Evolutionary conservation across 2,113 vertebrate species (phyloP).

Genomic region (Varanus komodoensis): DNA sequence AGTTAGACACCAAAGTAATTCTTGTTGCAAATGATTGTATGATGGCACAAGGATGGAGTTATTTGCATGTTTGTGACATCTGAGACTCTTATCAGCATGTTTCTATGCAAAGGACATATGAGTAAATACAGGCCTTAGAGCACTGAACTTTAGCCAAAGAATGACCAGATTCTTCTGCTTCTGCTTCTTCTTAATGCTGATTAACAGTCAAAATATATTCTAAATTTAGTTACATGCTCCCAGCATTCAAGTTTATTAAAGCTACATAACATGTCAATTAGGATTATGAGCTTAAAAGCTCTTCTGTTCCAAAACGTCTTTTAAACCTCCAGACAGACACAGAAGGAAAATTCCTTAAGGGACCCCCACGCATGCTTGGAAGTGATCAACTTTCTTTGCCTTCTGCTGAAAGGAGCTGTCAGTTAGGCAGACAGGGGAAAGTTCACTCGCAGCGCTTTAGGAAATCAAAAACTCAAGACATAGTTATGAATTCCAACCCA

Average conservation of each 20-base stretch:
- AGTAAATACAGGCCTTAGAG: conserved; percentile 34
- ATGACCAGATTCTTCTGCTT: neutral
- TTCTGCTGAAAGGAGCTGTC: conserved; percentile 8
- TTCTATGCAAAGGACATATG: conserved; percentile 27
- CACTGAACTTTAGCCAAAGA: conserved; percentile 41
- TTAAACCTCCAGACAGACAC: conserved; percentile 32
- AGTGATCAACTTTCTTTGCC: conserved; percentile 35
- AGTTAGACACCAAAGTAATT: neutral
- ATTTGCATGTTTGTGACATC: conserved; percentile 57
- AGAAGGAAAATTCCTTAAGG: conserved; percentile 31
- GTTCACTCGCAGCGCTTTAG: neutral
- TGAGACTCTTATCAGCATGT: neutral
- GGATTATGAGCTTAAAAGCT: conserved; percentile 33
- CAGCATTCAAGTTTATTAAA: conserved; percentile 55
- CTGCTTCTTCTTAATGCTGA: conserved; percentile 38
- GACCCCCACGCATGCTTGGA: conserved; percentile 27
- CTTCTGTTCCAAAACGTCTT: conserved; percentile 47
- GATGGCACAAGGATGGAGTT: conserved; percentile 20
- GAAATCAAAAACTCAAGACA: neutral
- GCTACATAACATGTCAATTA: conserved; percentile 62
- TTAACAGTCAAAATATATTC: conserved; percentile 63
- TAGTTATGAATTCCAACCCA: neutral
- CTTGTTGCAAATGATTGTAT: neutral
- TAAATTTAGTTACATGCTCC: conserved; percentile 52
- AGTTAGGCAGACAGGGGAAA: neutral